A percentile compares a stretch with the other conserved stretches of the same genome.
phyloP scores from a whole-genome alignment of 2,888 invertebrate species.

The Protonemura montana region DNA sequence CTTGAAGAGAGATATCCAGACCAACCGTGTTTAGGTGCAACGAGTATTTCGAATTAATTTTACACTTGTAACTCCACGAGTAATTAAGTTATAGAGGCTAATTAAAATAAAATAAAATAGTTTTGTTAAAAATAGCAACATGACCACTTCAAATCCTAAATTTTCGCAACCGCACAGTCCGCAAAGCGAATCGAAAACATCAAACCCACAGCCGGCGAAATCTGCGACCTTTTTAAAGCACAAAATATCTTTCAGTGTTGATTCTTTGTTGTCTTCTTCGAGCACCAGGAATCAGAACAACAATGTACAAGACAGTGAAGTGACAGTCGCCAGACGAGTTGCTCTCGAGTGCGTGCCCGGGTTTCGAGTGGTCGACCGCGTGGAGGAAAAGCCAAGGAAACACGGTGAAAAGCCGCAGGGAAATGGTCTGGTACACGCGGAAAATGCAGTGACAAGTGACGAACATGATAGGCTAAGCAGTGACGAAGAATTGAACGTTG shows the following conservation, averaged over 20 bases:
- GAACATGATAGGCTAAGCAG: not conserved
- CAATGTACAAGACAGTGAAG: not conserved
- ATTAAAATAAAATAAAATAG: too few species aligned
- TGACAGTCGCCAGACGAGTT: not conserved
- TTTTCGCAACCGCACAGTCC: conserved; percentile 9
- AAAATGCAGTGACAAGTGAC: not conserved
- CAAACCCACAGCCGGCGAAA: conserved; percentile 55
- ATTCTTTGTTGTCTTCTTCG: conserved; percentile 65
- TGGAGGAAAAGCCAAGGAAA: not conserved
- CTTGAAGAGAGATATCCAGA: not conserved
- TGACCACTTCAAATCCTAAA: conserved; percentile 18
- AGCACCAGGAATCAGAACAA: conserved; percentile 42
- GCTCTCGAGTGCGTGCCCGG: not conserved
- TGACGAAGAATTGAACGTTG: conserved; percentile 32
- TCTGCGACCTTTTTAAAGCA: conserved; percentile 63
- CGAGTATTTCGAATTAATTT: too few species aligned
- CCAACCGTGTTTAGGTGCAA: too few species aligned
- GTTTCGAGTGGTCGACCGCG: not conserved
- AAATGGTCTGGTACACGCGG: not conserved
- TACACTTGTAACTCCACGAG: too few species aligned
- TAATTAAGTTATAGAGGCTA: too few species aligned
- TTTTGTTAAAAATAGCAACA: not conserved
- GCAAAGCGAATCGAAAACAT: conserved; percentile 38
- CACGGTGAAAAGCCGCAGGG: not conserved
- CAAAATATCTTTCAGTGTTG: conserved; percentile 78